phyloP scores from a whole-genome alignment of 2,797 vertebrate genomes.

The Carcharodon carcharias region DNA sequence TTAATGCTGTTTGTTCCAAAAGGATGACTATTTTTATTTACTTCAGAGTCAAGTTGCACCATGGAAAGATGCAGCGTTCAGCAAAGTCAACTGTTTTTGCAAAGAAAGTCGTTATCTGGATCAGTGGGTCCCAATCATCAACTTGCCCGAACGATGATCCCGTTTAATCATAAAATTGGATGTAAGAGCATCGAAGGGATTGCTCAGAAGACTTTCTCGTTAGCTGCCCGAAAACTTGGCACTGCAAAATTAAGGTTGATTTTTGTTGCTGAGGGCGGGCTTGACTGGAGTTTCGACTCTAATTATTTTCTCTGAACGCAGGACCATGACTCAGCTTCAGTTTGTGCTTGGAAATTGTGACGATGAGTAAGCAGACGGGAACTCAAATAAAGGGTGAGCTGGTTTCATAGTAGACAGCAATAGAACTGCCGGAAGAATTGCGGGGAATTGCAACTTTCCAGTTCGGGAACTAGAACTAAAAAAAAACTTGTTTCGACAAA shows the following conservation, averaged over 20 bases:
- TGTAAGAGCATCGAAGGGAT: constrained; percentile 58
- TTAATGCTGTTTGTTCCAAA: not conserved
- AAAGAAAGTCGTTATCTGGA: constrained; percentile 84
- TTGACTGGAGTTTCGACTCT: constrained; percentile 13
- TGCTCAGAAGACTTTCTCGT: constrained; percentile 54
- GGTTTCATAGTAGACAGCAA: not conserved
- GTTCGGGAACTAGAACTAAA: constrained; percentile 6
- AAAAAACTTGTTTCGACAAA: not conserved
- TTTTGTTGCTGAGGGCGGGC: constrained; percentile 23
- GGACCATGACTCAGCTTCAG: constrained; percentile 25
- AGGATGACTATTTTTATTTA: not conserved
- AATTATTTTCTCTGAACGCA: constrained; percentile 14
- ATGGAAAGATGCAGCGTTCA: constrained; percentile 83
- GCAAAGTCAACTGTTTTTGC: constrained; percentile 85
- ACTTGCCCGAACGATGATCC: constrained; percentile 86
- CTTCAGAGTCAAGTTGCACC: constrained; percentile 74
- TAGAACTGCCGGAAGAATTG: constrained; percentile 16
- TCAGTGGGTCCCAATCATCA: constrained; percentile 91
- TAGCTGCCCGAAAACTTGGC: constrained; percentile 24
- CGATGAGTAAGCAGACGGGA: constrained; percentile 31
- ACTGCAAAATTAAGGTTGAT: constrained; percentile 20
- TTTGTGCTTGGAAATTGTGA: constrained; percentile 4
- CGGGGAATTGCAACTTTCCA: constrained; percentile 2
- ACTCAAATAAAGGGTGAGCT: not conserved
- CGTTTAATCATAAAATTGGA: constrained; percentile 55